Percentiles rank a stretch among this genome's conserved stretches.
Conservation (phyloP, 2,797 vertebrate genomes). For the Apogon talboti region DNA sequence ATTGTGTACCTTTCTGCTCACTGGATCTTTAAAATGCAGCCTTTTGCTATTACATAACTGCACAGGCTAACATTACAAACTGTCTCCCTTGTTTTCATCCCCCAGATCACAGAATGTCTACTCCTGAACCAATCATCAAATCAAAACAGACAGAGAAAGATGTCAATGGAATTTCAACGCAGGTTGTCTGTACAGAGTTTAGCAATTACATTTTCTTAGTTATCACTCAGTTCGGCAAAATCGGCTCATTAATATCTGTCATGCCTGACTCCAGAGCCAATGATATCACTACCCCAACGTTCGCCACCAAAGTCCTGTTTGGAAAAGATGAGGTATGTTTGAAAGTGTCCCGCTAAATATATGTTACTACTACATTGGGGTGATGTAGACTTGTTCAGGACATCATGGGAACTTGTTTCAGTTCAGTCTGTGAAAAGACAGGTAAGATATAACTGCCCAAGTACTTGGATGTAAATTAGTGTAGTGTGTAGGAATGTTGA, state of each 20-base stretch:
- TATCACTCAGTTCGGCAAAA: constrained; percentile 94
- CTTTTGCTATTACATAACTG: too few relatives aligned
- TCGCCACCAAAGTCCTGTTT: constrained; percentile 92
- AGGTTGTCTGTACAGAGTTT: constrained; percentile 95
- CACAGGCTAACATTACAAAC: neutral
- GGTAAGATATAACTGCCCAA: constrained; percentile 45
- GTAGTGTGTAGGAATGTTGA: constrained; percentile 17
- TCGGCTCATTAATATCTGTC: constrained; percentile 92
- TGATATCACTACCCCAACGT: constrained; percentile 85
- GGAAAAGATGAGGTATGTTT: constrained; percentile 94
- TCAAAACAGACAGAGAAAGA: constrained; percentile 87
- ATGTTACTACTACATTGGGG: constrained; percentile 15
- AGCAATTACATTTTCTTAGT: constrained; percentile 93
- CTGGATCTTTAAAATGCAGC: neutral
- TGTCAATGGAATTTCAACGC: constrained; percentile 88
- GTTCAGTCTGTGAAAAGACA: constrained; percentile 55
- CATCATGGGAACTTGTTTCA: constrained; percentile 46
- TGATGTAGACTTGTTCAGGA: constrained; percentile 42
- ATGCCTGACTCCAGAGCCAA: constrained; percentile 86
- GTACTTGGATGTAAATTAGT: constrained; percentile 38
- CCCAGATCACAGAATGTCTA: constrained; percentile 81
- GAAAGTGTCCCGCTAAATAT: constrained; percentile 46
- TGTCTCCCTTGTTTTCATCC: constrained; percentile 14
- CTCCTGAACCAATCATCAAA: constrained; percentile 78
- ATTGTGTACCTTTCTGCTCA: too few relatives aligned